Evolutionary conservation across 1,140 invertebrate genomes (phyloP).

Genomic region (Drosophila orena): DNA sequence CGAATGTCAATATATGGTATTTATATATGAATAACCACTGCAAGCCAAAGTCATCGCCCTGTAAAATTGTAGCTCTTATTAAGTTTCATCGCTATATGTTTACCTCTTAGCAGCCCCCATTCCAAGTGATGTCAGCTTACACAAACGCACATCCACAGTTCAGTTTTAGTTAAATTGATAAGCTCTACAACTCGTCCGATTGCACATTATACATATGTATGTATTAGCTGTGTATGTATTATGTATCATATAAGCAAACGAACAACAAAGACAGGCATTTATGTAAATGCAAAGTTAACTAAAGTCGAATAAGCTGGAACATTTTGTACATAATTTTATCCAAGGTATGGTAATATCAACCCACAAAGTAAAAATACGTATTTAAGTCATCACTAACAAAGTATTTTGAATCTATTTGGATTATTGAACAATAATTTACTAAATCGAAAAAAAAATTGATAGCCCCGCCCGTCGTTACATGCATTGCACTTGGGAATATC

Average conservation of each 20-base stretch:
- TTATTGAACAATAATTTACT: background rate
- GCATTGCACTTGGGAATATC: conserved; percentile 90
- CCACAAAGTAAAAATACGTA: background rate
- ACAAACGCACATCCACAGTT: background rate
- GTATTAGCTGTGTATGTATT: too few species aligned
- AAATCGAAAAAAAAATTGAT: background rate
- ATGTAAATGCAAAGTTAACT: background rate
- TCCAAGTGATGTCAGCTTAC: conserved; percentile 3
- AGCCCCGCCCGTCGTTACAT: conserved; percentile 52
- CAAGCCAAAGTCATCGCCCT: conserved; percentile 20
- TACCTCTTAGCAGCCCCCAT: background rate
- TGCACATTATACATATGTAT: conserved; percentile 2
- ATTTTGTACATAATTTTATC: conserved; percentile 14
- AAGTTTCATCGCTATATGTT: background rate
- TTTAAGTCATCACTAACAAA: conserved; percentile 1
- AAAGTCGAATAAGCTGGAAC: conserved; percentile 3
- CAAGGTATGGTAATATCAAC: background rate
- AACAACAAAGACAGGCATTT: conserved; percentile 2
- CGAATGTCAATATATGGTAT: background rate
- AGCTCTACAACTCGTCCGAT: background rate
- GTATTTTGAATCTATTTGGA: conserved; percentile 4
- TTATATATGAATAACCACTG: conserved; percentile 15
- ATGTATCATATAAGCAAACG: background rate
- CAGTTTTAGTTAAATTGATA: background rate
- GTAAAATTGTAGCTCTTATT: background rate